Conservation (phyloP, 2,888 invertebrate species). For the Ptychoptera contaminata region DNA sequence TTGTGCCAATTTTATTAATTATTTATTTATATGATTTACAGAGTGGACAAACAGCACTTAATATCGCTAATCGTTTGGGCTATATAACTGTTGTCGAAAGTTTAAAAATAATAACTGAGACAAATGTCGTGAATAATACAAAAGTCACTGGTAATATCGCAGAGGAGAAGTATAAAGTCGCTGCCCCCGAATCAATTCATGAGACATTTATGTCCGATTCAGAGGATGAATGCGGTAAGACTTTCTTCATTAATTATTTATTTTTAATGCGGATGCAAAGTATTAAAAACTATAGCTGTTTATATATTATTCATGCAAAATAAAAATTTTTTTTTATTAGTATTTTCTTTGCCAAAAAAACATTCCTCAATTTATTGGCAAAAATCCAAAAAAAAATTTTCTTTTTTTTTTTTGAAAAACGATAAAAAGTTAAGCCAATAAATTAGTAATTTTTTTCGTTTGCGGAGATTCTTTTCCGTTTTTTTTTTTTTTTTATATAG, state of each 20-base stretch:
- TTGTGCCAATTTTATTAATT: too few species aligned
- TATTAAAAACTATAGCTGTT: too few species aligned
- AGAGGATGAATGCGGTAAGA: constrained; percentile 87
- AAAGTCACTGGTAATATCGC: constrained; percentile 28
- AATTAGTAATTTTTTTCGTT: too few species aligned
- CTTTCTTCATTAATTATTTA: neutral
- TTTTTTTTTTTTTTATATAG: too few species aligned
- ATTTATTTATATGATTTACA: constrained; percentile 29
- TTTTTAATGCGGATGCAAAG: neutral
- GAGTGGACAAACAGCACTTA: constrained; percentile 93
- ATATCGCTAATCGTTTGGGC: constrained; percentile 90
- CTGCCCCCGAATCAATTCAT: constrained; percentile 97
- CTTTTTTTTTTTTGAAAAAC: too few species aligned
- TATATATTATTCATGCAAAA: too few species aligned
- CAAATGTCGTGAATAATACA: constrained; percentile 47
- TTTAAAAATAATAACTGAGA: constrained; percentile 78
- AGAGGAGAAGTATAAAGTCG: constrained; percentile 94
- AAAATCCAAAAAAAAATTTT: too few species aligned
- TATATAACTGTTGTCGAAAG: constrained; percentile 98
- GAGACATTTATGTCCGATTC: constrained; percentile 98
- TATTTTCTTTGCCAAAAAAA: too few species aligned
- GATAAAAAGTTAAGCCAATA: too few species aligned
- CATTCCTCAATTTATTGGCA: too few species aligned
- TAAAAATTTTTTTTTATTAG: too few species aligned
- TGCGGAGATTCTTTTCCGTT: too few species aligned